Base-by-base conservation (phyloP, 2,888 invertebrate species). In the Coenonympha glycerion region DNA sequence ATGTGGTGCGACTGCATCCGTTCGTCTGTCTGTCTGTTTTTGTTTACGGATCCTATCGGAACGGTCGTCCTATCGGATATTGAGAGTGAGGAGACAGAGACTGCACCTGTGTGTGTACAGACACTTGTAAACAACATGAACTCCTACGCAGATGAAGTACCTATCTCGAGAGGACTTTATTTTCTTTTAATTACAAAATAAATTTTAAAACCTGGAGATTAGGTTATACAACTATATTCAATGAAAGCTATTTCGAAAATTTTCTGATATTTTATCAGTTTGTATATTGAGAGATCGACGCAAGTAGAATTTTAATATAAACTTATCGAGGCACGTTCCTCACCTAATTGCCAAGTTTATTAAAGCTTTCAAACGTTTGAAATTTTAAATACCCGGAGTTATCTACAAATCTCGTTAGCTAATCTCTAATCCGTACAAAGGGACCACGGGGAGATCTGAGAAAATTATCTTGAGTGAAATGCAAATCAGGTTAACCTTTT, bases 401-500 rank as follows among this genome's bases (percentile, higher is more conserved):
- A 39, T 24, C 24, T 39, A 36, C 28, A 46, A 37, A 46, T 46
- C 34, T 46, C 36, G 34, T 36, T 26, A 26, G 44, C 22, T 46
- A 34, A 46, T 26, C 34, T 34, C 30, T 39, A 31, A 39, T 47
- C 30, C 39, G 22, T 30, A 49, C 33, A 36, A 34, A 21, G 16
- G 26, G 19, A 52, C 42, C 55, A 34, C 48, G 60, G 56, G 57
- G 55, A 51, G 49, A 60, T 54, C 58, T 53, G 45, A 58, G 55
- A 52, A 58, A 61, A 62, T 62, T 57, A 46, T 52, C 58, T 58
- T 62, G 68, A 73, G 66, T 69, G 66, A 68, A 73, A 81, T 76
- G 78, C 69, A 77, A 81, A 81, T 80, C 60, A 69, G 61, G 63
- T 71, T 71, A 73, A 75, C 77, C 79, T 79, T 78, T 50, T 81